These are phyloP conservation scores for Caerostris extrusa DNA, from an alignment of 1,140 invertebrate species.

Conservation along the genomic window DNA sequence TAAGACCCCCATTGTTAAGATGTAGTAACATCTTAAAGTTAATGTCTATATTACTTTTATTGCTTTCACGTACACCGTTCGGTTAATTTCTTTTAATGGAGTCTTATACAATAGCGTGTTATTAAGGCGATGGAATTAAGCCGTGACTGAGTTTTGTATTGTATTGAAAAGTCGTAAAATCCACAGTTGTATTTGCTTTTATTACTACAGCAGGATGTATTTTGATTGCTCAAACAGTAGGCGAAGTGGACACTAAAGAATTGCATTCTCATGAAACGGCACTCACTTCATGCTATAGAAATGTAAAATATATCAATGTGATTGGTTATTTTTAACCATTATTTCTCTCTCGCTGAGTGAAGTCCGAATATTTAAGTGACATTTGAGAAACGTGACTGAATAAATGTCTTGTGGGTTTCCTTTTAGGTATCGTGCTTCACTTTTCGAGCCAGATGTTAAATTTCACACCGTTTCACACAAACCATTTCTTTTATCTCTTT, in stretches of 20 bases:
- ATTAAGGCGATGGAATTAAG: not conserved
- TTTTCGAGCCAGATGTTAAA: constrained; percentile 23
- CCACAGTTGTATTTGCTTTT: not conserved
- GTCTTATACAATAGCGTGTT: not conserved
- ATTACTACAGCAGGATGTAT: not conserved
- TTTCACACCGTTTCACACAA: constrained; percentile 46
- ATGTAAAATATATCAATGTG: not conserved
- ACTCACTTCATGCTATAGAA: not conserved
- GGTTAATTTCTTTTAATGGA: not conserved
- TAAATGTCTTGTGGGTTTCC: not conserved
- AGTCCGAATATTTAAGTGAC: constrained; percentile 5
- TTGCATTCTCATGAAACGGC: not conserved
- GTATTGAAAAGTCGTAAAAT: not conserved
- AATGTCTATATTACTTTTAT: constrained; percentile 30
- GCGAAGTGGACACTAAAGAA: not conserved
- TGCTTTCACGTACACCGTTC: not conserved
- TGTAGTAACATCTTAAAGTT: not conserved
- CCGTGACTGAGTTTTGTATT: constrained; percentile 5
- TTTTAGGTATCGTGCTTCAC: constrained; percentile 18
- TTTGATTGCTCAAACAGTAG: not conserved
- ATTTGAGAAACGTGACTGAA: not conserved
- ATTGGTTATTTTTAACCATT: not conserved
- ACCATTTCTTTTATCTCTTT: not conserved
- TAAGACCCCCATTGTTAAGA: not conserved
- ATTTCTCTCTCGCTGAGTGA: not conserved